Evolutionary conservation across 2,113 vertebrate species (phyloP).

Genomic region (Pygoscelis antarcticus): DNA sequence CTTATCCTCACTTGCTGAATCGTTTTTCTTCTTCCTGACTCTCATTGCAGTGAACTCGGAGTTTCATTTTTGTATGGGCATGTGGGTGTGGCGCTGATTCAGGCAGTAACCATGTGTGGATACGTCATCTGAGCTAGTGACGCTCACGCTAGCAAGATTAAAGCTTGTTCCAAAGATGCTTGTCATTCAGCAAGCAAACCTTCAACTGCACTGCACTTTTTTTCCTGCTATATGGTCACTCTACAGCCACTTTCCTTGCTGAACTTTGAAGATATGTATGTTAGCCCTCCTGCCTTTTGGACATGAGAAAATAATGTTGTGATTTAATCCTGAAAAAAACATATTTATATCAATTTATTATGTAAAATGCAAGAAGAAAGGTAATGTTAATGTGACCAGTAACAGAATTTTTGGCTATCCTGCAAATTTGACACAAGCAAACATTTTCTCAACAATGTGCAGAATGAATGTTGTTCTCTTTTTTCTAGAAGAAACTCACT

Average conservation of each 20-base stretch:
- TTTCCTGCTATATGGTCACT: not conserved
- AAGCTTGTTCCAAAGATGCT: not conserved
- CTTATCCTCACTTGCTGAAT: not conserved
- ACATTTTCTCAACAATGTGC: not conserved
- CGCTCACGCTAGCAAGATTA: rapidly evolving
- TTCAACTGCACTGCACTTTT: not conserved
- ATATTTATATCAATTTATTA: not conserved
- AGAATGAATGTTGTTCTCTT: not conserved
- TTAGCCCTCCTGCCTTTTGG: not conserved
- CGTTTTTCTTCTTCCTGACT: not conserved
- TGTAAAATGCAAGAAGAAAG: not conserved
- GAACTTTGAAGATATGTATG: not conserved
- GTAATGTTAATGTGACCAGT: not conserved
- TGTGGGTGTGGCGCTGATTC: not conserved
- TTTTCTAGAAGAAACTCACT: constrained; percentile 27
- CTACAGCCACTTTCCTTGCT: not conserved
- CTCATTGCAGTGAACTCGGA: not conserved
- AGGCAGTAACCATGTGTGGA: not conserved
- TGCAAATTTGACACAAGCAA: not conserved
- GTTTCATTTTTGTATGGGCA: not conserved
- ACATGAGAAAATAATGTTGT: not conserved
- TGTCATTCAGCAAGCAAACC: not conserved
- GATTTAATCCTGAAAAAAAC: not conserved
- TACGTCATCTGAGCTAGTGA: not conserved
- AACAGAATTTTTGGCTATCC: not conserved